These are phyloP conservation scores for Ornithoptera alexandrae DNA, from an alignment of 2,888 invertebrate species.

Conservation along the genomic window DNA sequence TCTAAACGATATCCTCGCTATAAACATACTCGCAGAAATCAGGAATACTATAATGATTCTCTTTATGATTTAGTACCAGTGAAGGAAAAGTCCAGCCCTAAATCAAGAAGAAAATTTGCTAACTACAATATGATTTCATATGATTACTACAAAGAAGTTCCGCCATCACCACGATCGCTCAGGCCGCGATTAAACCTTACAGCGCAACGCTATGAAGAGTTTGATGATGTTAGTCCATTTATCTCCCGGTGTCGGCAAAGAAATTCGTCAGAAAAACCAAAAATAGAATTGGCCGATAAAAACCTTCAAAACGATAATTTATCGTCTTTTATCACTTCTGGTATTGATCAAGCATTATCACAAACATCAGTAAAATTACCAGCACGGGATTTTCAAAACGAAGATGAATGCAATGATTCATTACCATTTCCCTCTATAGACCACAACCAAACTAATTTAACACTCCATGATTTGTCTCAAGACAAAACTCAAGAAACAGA, in stretches of 20 bases:
- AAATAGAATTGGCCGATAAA: conserved; percentile 25
- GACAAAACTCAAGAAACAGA: conserved; percentile 54
- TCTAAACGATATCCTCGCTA: conserved; percentile 44
- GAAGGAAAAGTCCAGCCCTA: conserved; percentile 68
- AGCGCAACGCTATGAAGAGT: conserved; percentile 53
- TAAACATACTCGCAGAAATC: conserved; percentile 40
- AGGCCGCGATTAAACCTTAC: conserved; percentile 64
- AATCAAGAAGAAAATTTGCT: conserved; percentile 55
- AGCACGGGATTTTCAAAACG: conserved; percentile 35
- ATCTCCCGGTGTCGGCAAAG: background rate
- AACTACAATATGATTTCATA: conserved; percentile 47
- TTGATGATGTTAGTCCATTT: conserved; percentile 43
- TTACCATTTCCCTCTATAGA: conserved; percentile 40
- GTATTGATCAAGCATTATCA: conserved; percentile 16
- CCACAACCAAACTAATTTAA: conserved; percentile 40
- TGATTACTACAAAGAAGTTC: conserved; percentile 59
- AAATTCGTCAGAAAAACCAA: conserved; percentile 3
- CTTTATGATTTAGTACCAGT: conserved; percentile 68
- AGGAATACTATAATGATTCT: conserved; percentile 57
- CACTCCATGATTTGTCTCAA: conserved; percentile 43
- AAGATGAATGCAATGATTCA: conserved; percentile 40
- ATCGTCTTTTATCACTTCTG: conserved; percentile 8
- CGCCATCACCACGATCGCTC: conserved; percentile 63
- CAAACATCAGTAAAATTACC: conserved; percentile 6
- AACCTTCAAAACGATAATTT: conserved; percentile 28